Percentiles rank a stretch among this genome's conserved stretches.
Conservation (phyloP, 2,888 invertebrate genomes). For the Ophioninae sp. region DNA sequence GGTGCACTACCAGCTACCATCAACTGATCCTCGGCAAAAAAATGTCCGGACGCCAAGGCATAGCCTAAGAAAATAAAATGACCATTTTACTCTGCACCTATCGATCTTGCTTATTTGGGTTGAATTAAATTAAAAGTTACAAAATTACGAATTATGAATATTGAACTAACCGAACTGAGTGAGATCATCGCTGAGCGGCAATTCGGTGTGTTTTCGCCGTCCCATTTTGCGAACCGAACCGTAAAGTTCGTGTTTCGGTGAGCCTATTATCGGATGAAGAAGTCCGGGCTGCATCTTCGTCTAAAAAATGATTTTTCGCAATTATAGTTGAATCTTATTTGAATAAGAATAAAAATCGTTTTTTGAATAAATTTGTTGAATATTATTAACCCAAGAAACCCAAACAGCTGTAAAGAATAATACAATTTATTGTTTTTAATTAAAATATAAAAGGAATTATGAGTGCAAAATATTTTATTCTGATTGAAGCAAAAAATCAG, state of each 20-base stretch:
- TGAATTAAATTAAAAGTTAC: too few relatives aligned
- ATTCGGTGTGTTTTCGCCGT: constrained; percentile 29
- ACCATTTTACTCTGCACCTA: not conserved
- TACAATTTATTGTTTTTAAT: not conserved
- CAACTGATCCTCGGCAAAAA: constrained; percentile 65
- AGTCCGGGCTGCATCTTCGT: not conserved
- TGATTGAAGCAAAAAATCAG: not conserved
- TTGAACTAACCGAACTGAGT: constrained; percentile 67
- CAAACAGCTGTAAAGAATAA: not conserved
- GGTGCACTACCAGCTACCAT: constrained; percentile 72
- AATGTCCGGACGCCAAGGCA: constrained; percentile 71
- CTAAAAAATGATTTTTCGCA: constrained; percentile 1
- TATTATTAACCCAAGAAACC: not conserved
- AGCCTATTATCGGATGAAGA: constrained; percentile 65
- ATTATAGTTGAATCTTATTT: not conserved
- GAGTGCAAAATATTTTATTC: not conserved
- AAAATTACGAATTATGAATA: not conserved
- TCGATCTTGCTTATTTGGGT: not conserved
- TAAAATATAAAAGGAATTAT: not conserved
- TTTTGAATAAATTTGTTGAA: not conserved
- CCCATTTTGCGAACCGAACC: constrained; percentile 65
- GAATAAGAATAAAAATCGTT: not conserved
- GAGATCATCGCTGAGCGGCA: constrained; percentile 61
- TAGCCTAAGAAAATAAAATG: constrained; percentile 68
- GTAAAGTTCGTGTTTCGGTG: constrained; percentile 65